A percentile compares a stretch with the other conserved stretches of the same genome.
These are phyloP conservation scores for Cettia cetti DNA, from an alignment of 2,113 vertebrate genomes.

Conservation along the genomic window DNA sequence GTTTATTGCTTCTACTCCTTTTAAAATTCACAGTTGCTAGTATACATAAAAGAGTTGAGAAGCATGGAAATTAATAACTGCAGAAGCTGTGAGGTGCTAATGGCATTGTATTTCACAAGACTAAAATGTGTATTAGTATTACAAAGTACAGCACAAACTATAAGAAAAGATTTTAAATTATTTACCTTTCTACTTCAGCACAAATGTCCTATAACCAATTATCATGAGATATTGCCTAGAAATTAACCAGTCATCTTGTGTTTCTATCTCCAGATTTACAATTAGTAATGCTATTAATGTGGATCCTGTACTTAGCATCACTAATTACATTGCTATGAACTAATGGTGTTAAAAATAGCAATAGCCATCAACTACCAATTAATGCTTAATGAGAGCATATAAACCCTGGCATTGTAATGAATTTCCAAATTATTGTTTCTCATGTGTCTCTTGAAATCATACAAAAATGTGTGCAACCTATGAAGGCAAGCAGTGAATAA, in stretches of 20 bases:
- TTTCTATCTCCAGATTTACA: constrained; percentile 83
- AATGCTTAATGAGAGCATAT: constrained; percentile 84
- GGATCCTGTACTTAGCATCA: constrained; percentile 86
- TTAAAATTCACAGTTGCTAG: constrained; percentile 6
- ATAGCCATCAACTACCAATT: constrained; percentile 86
- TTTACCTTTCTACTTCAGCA: constrained; percentile 81
- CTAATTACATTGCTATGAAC: constrained; percentile 87
- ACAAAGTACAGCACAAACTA: constrained; percentile 6
- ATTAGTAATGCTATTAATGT: constrained; percentile 86
- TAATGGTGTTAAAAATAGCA: constrained; percentile 86
- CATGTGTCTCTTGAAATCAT: constrained; percentile 65
- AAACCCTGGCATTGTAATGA: constrained; percentile 84
- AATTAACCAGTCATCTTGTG: constrained; percentile 81
- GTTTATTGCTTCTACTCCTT: constrained; percentile 2
- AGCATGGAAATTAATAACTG: constrained; percentile 12
- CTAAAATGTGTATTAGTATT: constrained; percentile 13
- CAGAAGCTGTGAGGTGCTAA: neutral
- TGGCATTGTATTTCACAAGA: constrained; percentile 1
- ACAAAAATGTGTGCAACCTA: constrained; percentile 57
- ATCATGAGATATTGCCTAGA: constrained; percentile 80
- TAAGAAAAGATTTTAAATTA: constrained; percentile 75
- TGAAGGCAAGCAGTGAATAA: constrained; percentile 48
- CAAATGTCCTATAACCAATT: constrained; percentile 79
- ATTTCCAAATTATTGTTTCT: constrained; percentile 81
- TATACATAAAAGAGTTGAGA: neutral